Evolutionary conservation across 2,113 vertebrate species (phyloP).

Genomic region (Marmota monax): DNA sequence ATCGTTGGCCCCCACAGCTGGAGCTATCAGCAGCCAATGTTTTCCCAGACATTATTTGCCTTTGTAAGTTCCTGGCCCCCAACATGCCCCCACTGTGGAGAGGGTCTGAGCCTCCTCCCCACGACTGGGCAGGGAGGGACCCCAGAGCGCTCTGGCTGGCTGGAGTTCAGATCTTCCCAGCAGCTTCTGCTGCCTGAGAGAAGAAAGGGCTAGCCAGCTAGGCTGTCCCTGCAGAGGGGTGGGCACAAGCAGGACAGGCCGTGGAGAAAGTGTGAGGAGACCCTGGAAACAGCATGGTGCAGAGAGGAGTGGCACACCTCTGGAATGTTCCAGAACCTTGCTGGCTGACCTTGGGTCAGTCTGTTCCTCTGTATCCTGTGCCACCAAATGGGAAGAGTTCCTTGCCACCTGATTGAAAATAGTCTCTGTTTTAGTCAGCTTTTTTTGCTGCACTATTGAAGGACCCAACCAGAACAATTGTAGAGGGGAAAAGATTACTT

Average conservation of each 20-base stretch:
- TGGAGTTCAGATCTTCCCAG: not conserved
- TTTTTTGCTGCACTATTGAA: no score
- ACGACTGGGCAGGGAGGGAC: not conserved
- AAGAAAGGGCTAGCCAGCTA: not conserved
- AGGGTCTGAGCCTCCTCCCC: not conserved
- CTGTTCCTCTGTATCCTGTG: not conserved
- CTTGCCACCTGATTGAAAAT: not conserved
- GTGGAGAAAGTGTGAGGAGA: not conserved
- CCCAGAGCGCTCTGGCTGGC: not conserved
- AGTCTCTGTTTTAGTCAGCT: no score
- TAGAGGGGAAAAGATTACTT: no score
- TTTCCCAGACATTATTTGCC: conserved; percentile 56
- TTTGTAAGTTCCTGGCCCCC: conserved; percentile 6
- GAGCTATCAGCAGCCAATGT: conserved; percentile 66
- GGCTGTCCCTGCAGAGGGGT: not conserved
- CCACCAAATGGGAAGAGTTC: not conserved
- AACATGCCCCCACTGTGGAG: not conserved
- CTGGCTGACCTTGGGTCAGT: not conserved
- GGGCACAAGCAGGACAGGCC: not conserved
- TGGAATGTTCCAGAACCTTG: not conserved
- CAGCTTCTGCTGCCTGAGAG: not conserved
- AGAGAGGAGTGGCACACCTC: not conserved
- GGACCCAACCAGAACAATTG: no score
- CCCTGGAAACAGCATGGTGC: not conserved
- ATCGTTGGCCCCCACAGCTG: conserved; percentile 37